Base-by-base conservation (phyloP, 2,888 invertebrate species). In the Phortica okadai region DNA sequence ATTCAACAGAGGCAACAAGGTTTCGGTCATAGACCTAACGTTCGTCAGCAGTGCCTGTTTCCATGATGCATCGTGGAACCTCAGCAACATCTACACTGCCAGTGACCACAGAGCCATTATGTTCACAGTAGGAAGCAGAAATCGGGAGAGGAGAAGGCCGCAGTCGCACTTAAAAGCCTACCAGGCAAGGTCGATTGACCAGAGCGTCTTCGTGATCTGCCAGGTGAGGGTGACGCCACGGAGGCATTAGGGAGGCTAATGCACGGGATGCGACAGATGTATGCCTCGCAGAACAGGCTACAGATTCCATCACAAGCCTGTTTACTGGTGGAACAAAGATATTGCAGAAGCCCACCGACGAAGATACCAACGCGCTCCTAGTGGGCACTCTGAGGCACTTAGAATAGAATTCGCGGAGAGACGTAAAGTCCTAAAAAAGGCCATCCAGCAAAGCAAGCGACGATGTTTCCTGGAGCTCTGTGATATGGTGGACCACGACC, bases 81-180 rank as follows among this genome's bases (percentile, higher is more conserved):
- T 78, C 5, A 59, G 73, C 14, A 66, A 74, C 42, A 50, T 42
- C 11, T 77, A 74, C 14, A 77, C 75, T 8, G 69, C 69, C n/a
- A 79, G 64, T 33, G 74, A 74, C 14, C 74, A 74, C 1, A 2
- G 42, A 2, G 44, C 42, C 44, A 73, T 67, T 6, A 7, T 25
- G 62, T 33, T 33, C 2, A 33, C 33, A 5, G 33, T 33, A 5
- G 33, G 33, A 4, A 0, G 1, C 33, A 33, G 33, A 5, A 33
- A 33, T 33, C 10, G 16, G 21, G 21, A 21, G 21, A 21, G 21
- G 21, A 21, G 21, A 21, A 21, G 21, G 21, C 21, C 21, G 21
- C 21, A 21, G 21, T 21, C 21, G 21, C 21, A 21, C 21, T 21
- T 21, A 21, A 21, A 21, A 21, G 21, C 21, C 21, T 21, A 21